Percentiles rank a stretch among this genome's conserved stretches.
Conservation (phyloP, 1,140 invertebrate genomes). For the Helicorthomorpha holstii region DNA sequence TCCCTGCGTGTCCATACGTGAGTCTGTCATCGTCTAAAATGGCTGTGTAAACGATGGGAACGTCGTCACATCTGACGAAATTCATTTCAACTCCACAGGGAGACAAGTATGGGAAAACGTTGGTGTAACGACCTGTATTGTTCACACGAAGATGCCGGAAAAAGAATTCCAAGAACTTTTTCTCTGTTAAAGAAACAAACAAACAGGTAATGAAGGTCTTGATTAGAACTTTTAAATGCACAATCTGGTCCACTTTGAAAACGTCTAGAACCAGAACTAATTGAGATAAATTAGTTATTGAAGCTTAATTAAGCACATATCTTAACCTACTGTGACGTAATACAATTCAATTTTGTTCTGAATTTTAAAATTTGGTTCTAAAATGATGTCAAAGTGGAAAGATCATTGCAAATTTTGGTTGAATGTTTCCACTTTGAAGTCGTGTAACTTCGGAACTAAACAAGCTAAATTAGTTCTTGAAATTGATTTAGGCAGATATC, state of each 20-base stretch:
- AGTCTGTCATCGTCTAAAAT: conserved; percentile 28
- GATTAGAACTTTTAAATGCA: not conserved
- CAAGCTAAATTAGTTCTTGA: not conserved
- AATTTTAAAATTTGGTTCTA: not conserved
- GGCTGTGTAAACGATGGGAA: conserved; percentile 82
- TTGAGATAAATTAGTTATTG: not conserved
- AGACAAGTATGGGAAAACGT: conserved; percentile 80
- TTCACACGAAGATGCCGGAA: conserved; percentile 66
- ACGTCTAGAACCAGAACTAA: not conserved
- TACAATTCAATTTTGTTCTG: not conserved
- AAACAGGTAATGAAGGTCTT: not conserved
- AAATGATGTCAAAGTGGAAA: too few species aligned
- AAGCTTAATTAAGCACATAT: not conserved
- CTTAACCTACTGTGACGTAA: not conserved
- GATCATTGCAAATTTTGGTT: too few species aligned
- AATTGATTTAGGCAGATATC: not conserved
- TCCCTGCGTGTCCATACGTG: conserved; percentile 61
- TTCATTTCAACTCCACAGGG: conserved; percentile 82
- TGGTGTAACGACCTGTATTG: conserved; percentile 50
- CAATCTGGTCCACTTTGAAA: not conserved
- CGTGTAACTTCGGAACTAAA: too few species aligned
- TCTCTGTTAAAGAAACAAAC: conserved; percentile 45
- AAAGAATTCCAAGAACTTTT: conserved; percentile 88
- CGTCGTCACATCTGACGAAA: conserved; percentile 83
- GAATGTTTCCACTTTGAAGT: too few species aligned